A percentile compares a stretch with the other conserved stretches of the same genome.
phyloP scores from a whole-genome alignment of 2,797 vertebrate genomes.

The Avahi laniger region DNA sequence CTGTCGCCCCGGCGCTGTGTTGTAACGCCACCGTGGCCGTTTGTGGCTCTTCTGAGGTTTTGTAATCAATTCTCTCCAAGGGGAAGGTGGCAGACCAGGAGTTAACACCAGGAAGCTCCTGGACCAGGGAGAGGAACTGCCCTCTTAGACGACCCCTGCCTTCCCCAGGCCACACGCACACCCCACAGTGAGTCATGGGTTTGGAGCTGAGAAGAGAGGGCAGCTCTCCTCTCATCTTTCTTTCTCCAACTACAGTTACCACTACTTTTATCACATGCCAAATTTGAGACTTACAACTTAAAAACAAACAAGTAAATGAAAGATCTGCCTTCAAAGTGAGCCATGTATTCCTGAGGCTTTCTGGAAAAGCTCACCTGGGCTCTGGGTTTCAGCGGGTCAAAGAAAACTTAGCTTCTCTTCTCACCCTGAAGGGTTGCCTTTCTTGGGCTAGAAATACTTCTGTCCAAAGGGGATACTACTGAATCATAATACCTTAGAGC shows the following conservation, averaged over 20 bases:
- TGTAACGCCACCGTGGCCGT: neutral
- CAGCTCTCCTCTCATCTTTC: neutral
- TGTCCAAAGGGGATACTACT: neutral
- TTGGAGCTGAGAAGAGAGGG: slow-evolving; percentile 32
- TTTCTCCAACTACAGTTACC: neutral
- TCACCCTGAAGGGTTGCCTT: neutral
- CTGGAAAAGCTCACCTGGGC: slow-evolving; percentile 1
- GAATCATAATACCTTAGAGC: neutral
- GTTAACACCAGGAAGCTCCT: neutral
- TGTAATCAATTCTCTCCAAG: neutral
- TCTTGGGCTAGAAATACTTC: neutral
- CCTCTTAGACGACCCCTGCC: neutral
- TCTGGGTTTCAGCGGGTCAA: neutral
- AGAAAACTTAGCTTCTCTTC: neutral
- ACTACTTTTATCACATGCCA: slow-evolving; percentile 11
- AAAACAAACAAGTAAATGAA: neutral
- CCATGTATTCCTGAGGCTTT: neutral
- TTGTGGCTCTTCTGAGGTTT: slow-evolving; percentile 5
- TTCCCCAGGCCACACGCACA: neutral
- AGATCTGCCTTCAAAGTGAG: neutral
- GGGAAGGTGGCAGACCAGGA: neutral
- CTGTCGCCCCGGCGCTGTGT: neutral
- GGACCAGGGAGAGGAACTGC: neutral
- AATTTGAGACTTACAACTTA: neutral
- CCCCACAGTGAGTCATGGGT: neutral